phyloP scores from a whole-genome alignment of 2,797 vertebrate species.

The Crocidura indochinensis region DNA sequence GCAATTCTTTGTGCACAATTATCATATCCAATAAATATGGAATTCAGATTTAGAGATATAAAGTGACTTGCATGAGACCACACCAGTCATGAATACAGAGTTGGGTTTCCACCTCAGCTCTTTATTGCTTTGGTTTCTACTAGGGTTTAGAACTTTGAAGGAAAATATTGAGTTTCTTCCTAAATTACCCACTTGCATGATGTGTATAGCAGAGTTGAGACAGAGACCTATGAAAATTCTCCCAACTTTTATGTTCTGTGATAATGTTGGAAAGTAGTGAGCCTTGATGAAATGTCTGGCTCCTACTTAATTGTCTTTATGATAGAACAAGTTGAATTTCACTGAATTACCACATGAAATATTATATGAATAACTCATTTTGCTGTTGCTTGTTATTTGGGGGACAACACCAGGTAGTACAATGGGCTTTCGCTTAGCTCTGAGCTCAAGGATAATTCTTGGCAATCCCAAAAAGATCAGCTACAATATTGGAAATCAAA shows the following conservation, averaged over 20 bases:
- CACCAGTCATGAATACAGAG: neutral
- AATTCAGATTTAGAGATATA: neutral
- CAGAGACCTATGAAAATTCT: neutral
- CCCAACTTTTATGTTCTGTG: neutral
- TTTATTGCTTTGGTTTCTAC: neutral
- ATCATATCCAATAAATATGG: neutral
- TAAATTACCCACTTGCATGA: neutral
- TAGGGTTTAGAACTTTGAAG: neutral
- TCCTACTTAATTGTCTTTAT: slow-evolving; percentile 28
- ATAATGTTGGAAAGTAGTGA: neutral
- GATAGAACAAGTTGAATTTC: neutral
- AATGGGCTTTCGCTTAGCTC: no score
- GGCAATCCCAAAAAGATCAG: no score
- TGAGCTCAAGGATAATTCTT: no score
- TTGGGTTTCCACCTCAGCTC: neutral
- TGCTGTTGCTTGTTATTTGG: no score
- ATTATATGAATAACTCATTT: no score
- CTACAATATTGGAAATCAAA: no score
- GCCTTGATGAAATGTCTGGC: neutral
- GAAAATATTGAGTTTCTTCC: neutral
- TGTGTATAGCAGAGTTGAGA: neutral
- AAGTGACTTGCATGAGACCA: neutral
- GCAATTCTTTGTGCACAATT: neutral
- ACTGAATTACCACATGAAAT: neutral
- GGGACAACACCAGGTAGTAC: no score